These are phyloP conservation scores for Philopotamus ludificatus DNA, from an alignment of 1,140 invertebrate genomes.

Conservation along the genomic window DNA sequence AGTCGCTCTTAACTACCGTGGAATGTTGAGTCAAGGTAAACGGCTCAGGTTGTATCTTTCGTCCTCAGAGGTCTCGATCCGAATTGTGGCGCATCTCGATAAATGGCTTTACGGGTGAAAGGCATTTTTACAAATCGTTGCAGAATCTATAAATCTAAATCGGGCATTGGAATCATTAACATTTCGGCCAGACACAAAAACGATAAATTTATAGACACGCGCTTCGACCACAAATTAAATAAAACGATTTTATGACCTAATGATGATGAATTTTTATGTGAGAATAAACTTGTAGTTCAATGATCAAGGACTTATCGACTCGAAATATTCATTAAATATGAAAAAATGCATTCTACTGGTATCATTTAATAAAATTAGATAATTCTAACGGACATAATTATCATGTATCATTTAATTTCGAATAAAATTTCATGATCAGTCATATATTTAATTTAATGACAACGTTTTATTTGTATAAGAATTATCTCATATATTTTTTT, in stretches of 20 bases:
- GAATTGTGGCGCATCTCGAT: neutral
- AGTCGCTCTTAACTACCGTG: neutral
- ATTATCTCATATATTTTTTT: too few relatives aligned
- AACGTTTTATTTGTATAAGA: too few relatives aligned
- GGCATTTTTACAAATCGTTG: conserved; percentile 13
- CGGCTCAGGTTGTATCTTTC: conserved; percentile 13
- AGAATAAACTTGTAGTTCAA: neutral
- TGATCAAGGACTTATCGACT: neutral
- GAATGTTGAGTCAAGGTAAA: conserved; percentile 20
- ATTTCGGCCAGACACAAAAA: too few relatives aligned
- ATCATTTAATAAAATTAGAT: neutral
- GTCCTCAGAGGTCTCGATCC: neutral
- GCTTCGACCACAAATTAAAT: too few relatives aligned
- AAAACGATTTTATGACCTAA: too few relatives aligned
- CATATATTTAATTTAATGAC: too few relatives aligned
- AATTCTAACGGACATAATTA: neutral
- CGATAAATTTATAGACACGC: too few relatives aligned
- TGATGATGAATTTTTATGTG: neutral
- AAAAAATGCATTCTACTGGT: neutral
- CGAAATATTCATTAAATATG: neutral
- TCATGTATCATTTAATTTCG: too few relatives aligned
- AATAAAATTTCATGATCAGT: too few relatives aligned
- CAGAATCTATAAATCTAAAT: neutral
- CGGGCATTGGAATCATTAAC: neutral
- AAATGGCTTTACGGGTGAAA: conserved; percentile 1